These are phyloP conservation scores for Brachionus koreanus DNA, from an alignment of 1,140 invertebrate species.

Conservation along the genomic window DNA sequence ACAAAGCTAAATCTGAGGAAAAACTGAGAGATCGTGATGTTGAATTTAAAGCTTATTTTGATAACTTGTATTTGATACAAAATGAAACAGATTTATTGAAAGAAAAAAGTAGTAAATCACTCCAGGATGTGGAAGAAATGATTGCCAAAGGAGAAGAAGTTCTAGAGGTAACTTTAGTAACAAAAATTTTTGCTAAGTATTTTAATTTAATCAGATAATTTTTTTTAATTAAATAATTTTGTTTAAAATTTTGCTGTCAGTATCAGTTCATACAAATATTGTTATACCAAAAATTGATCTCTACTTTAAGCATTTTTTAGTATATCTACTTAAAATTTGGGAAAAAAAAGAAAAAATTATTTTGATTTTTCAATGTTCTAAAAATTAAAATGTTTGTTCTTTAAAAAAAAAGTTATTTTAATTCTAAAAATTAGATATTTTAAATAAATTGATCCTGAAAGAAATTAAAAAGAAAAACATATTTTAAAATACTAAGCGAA, in stretches of 20 bases:
- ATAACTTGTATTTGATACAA: constrained; percentile 10
- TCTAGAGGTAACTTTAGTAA: not conserved
- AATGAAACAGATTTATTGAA: not conserved
- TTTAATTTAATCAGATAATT: no score
- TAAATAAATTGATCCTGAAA: no score
- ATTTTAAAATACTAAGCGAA: no score
- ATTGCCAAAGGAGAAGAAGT: constrained; percentile 10
- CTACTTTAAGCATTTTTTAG: no score
- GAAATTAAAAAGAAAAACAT: not conserved
- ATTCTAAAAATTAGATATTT: no score
- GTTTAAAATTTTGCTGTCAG: no score
- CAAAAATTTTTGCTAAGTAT: not conserved
- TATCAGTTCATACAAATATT: no score
- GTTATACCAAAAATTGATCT: no score
- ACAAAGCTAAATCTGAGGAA: not conserved
- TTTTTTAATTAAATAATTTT: not conserved
- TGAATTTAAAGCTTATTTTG: constrained; percentile 33
- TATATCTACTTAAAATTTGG: no score
- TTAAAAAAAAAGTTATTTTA: no score
- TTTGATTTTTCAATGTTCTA: not conserved
- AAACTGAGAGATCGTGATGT: constrained; percentile 30
- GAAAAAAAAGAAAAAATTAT: no score
- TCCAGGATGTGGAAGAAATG: not conserved
- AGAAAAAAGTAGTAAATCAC: not conserved
- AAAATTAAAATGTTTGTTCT: no score